phyloP scores from a whole-genome alignment of 2,113 vertebrate species.

The Vombatus ursinus region DNA sequence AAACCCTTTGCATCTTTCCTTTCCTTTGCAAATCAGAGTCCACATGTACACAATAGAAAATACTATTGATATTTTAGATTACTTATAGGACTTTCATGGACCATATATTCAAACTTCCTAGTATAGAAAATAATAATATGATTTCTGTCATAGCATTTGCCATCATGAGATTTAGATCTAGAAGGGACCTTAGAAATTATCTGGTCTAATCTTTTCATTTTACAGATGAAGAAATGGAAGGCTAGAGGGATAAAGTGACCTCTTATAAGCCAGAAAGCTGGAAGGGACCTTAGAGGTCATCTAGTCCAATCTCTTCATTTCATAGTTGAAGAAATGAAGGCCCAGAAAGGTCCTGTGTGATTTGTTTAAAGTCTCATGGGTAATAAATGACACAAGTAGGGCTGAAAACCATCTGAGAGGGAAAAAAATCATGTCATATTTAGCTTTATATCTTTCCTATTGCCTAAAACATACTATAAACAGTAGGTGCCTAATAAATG shows the following conservation, averaged over 20 bases:
- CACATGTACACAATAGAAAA: background rate
- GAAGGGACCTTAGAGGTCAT: background rate
- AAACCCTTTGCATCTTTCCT: background rate
- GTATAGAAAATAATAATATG: background rate
- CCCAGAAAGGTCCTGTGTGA: background rate
- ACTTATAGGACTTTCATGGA: background rate
- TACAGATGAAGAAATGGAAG: background rate
- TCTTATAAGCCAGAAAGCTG: background rate
- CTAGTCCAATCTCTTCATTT: background rate
- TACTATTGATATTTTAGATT: background rate
- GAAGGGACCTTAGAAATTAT: background rate
- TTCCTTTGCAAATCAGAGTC: background rate
- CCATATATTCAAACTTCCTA: background rate
- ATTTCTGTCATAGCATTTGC: background rate
- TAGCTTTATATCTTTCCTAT: background rate
- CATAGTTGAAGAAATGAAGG: background rate
- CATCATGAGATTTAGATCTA: background rate
- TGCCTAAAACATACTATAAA: background rate
- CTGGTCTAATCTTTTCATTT: background rate
- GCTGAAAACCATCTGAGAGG: background rate
- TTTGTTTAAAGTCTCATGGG: background rate
- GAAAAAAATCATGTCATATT: background rate
- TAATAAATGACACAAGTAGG: background rate
- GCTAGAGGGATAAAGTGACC: background rate
- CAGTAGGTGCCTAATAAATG: background rate